Conservation (phyloP, 64 coral and sea anemone species). For the Platygyra sinensis region DNA sequence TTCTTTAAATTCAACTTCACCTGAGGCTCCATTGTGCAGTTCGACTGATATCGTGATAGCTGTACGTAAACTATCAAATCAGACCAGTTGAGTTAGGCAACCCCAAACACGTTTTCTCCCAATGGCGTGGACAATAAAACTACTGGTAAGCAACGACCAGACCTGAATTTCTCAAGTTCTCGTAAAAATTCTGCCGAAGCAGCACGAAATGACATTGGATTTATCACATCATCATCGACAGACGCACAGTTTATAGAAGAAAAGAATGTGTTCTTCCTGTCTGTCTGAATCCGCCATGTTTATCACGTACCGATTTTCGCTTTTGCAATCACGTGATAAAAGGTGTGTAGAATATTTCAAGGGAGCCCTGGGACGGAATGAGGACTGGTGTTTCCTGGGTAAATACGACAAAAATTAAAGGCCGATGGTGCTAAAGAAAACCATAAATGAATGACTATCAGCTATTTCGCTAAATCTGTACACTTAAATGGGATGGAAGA, state of each 20-base stretch:
- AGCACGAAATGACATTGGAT: background rate
- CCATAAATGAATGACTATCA: too few species aligned
- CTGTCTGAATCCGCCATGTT: conserved; percentile 3
- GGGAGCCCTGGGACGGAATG: background rate
- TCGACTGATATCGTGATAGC: background rate
- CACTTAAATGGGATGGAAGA: too few species aligned
- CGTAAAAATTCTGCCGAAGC: background rate
- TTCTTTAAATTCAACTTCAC: background rate
- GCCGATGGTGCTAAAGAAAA: too few species aligned
- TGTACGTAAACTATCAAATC: background rate
- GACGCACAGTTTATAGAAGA: background rate
- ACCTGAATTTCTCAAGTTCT: background rate
- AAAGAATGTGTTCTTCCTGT: background rate
- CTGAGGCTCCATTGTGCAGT: conserved; percentile 15
- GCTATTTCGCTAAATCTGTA: too few species aligned
- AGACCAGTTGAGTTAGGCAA: background rate
- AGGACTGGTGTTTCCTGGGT: too few species aligned
- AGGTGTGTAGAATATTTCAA: background rate
- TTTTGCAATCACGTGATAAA: conserved; percentile 14
- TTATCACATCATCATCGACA: background rate
- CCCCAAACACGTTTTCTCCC: background rate
- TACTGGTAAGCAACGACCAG: too few species aligned
- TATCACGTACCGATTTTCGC: too few species aligned
- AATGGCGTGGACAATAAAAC: background rate
- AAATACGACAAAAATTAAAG: too few species aligned